These are phyloP conservation scores for Tipula lateralis DNA, from an alignment of 2,888 invertebrate species.

Conservation along the genomic window DNA sequence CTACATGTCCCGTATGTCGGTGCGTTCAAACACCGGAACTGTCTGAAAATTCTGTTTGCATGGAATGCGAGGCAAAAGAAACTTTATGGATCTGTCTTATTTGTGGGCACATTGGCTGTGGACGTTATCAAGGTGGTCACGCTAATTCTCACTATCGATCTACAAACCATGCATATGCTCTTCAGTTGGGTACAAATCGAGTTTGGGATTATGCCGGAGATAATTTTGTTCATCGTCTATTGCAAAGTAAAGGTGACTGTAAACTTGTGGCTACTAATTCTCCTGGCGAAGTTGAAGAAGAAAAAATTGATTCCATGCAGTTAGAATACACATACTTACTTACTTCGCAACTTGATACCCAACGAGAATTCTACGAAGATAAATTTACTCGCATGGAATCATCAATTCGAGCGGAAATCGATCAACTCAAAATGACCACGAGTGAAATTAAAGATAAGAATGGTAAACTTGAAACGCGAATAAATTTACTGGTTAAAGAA, in stretches of 20 bases:
- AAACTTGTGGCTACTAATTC: constrained; percentile 82
- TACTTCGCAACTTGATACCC: constrained; percentile 92
- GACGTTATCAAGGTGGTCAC: constrained; percentile 83
- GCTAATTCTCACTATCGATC: constrained; percentile 93
- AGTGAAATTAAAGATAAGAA: constrained; percentile 52
- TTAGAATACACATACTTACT: constrained; percentile 94
- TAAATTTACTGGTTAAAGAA: constrained; percentile 57
- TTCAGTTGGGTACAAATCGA: constrained; percentile 91
- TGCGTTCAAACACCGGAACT: constrained; percentile 58
- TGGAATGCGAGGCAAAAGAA: constrained; percentile 60
- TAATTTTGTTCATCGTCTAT: constrained; percentile 82
- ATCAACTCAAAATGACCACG: constrained; percentile 53
- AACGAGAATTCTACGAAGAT: constrained; percentile 87
- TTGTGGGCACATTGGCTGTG: constrained; percentile 98
- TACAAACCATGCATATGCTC: constrained; percentile 94
- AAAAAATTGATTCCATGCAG: constrained; percentile 91
- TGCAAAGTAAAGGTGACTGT: constrained; percentile 95
- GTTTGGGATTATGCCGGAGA: constrained; percentile 99
- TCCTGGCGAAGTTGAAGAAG: constrained; percentile 56
- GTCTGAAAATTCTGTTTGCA: constrained; percentile 55
- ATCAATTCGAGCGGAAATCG: constrained; percentile 52
- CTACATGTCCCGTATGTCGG: constrained; percentile 96
- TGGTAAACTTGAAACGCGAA: constrained; percentile 49
- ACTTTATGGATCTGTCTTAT: constrained; percentile 98
- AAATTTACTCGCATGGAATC: constrained; percentile 57